Base-by-base conservation (phyloP, 1,140 invertebrate species). In the Ceratosolen fusciceps region DNA sequence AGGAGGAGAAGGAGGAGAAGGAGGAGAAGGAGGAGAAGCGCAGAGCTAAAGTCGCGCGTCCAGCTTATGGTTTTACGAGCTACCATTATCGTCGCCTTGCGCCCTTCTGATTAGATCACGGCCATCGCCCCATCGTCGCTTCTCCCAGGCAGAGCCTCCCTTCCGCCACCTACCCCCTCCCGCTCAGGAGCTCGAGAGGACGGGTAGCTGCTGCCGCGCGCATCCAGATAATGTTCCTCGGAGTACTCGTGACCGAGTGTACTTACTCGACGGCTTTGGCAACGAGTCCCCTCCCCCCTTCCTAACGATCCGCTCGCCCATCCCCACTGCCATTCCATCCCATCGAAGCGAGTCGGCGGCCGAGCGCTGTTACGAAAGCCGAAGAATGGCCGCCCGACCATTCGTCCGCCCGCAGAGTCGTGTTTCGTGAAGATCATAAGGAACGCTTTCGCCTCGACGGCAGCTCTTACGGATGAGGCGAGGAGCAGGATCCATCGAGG, bases 31-130 rank as follows among this genome's bases (percentile, higher is more conserved):
- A 37, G n/a, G n/a, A 74, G 68, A 67, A 52, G 43, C 71, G 54
- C n/a, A 72, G 39, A 74, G 73, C 68, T 74, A 79, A 81, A 82
- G 79, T 76, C 82, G 78, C 74, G n/a, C 49, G 81, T 68, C 79
- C 79, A 76, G 78, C 83, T 83, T 82, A 83, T 81, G 82, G 80
- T 85, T 88, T 87, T 88, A 87, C 82, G 86, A 88, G 74, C 75
- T 39, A 26, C 77, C 84, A 77, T 86, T 87, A 85, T 84, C 79
- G 81, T 82, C 82, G 74, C 58, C 70, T 58, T 84, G 86, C 80
- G 68, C 68, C 47, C 62, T 68, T 68, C 68, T 86, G 86, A 87
- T 87, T 87, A 85, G 84, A 87, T 86, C 85, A 84, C 81, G 76
- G 81, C 74, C 34, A 31, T 8, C n/a, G 26, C 34, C 31, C 12